These are phyloP conservation scores for Acrossocheilus wenchowensis DNA, from an alignment of 2,797 vertebrate species.

Conservation along the genomic window DNA sequence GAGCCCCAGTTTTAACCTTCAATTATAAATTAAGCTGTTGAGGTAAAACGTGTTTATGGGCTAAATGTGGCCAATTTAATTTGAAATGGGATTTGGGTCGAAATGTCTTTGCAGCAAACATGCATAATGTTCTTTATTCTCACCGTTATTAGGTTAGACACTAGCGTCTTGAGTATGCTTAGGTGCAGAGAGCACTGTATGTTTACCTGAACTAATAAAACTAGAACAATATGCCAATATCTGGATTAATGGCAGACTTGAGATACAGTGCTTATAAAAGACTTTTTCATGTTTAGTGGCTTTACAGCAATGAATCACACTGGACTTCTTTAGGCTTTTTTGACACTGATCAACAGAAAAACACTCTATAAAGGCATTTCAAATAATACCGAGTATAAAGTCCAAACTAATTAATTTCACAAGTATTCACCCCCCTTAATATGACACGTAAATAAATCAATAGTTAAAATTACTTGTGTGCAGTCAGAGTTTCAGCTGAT, in stretches of 20 bases:
- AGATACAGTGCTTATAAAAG: background rate
- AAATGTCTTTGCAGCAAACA: constrained; percentile 80
- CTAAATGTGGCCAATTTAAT: constrained; percentile 83
- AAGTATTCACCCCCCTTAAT: background rate
- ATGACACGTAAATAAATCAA: background rate
- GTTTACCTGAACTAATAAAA: constrained; percentile 24
- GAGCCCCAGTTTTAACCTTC: constrained; percentile 80
- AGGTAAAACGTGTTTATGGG: constrained; percentile 79
- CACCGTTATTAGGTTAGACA: constrained; percentile 46
- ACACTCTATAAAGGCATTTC: background rate
- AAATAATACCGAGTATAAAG: background rate
- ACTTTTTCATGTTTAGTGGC: constrained; percentile 3
- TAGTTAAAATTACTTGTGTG: background rate
- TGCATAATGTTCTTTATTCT: constrained; percentile 60
- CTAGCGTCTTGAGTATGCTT: background rate
- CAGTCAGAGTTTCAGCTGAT: background rate
- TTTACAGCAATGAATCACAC: background rate
- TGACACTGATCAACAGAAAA: background rate
- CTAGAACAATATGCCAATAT: background rate
- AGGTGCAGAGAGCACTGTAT: background rate
- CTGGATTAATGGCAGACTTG: constrained; percentile 10
- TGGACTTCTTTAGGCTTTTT: background rate
- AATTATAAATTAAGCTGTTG: constrained; percentile 84
- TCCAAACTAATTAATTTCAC: background rate
- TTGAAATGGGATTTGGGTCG: constrained; percentile 84